Evolutionary conservation across 1,140 invertebrate species (phyloP), one percentile per base, ranked within the genome.

Genomic region (Rhyacophila brunnea): DNA sequence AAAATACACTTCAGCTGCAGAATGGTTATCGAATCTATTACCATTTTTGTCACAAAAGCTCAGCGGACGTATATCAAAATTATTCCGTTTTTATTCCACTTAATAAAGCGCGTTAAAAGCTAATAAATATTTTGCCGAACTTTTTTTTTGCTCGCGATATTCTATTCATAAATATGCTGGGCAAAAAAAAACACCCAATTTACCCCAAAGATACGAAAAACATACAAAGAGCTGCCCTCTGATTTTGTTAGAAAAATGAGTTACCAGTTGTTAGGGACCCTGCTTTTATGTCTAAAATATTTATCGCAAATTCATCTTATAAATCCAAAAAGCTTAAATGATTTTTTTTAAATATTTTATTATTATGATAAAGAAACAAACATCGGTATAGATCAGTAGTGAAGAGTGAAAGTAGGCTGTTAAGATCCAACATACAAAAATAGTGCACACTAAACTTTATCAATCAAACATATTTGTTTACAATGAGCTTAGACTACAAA

Each of bases 41-140:
- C 14, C 34, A 50, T 36, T 50, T n/a, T 50, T 50, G 11, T 10
- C 35, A 50, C 35, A 50, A 50, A 36, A 50, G 32, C 35, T 36
- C 6, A 18, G 20, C n/a, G 44, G 18, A 18, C 44, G 14, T 47
- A 38, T 10, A 50, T 50, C 48, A 35, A 13, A 20, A 6, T 32
- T 32, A 50, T 28, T 47, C 9, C 11, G 17, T 45, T 50, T 44
- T 45, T 47, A 53, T 61, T 56, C 46, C 59, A 50, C 36, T 51
- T 40, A 56, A 61, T 61, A 61, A 61, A 61, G 35, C 47, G 32
- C 59, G 47, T 61, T 56, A 61, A 52, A 61, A 56, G 19, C n/a
- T 40, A n/a, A 56, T 61, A 56, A 56, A 61, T 55, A 51, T 51
- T 20, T 45, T 48, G 15, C 32, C 9, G 7, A 11, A 7, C n/a